A percentile compares a stretch with the other conserved stretches of the same genome.
Evolutionary conservation across 2,888 invertebrate species (phyloP).

Genomic region (Malthinus seriepunctatus): DNA sequence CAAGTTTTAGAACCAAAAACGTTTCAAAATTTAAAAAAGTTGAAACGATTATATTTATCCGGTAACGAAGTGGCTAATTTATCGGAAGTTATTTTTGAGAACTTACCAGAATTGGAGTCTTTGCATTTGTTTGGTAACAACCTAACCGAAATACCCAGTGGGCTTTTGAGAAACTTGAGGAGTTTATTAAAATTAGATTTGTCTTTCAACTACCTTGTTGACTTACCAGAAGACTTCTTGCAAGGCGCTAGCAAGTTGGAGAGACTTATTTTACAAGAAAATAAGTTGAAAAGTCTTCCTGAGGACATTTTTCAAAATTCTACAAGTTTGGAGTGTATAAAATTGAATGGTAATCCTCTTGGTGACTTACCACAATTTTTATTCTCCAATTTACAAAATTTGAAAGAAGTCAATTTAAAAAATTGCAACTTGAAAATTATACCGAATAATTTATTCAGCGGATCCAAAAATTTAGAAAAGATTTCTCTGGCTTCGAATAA

Average conservation of each 20-base stretch:
- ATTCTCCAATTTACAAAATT: slow-evolving; percentile 31
- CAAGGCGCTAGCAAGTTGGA: slow-evolving; percentile 41
- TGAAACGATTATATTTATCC: slow-evolving; percentile 38
- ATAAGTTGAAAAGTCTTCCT: slow-evolving; percentile 34
- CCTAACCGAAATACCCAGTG: slow-evolving; percentile 36
- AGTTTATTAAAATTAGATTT: slow-evolving; percentile 45
- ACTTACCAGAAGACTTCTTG: slow-evolving; percentile 40
- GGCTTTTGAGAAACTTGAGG: slow-evolving; percentile 37
- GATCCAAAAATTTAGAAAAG: slow-evolving; percentile 61
- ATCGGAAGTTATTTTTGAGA: slow-evolving; percentile 32
- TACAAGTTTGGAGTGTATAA: slow-evolving; percentile 65
- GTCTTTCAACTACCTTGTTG: slow-evolving; percentile 44
- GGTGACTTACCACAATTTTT: slow-evolving; percentile 8
- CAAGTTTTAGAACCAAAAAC: background rate
- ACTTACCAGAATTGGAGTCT: slow-evolving; percentile 32
- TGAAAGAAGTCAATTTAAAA: slow-evolving; percentile 35
- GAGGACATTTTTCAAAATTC: slow-evolving; percentile 65
- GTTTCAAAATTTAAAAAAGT: slow-evolving; percentile 23
- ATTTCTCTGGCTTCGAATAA: slow-evolving; percentile 66
- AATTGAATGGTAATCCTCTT: slow-evolving; percentile 65
- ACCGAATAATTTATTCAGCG: slow-evolving; percentile 67
- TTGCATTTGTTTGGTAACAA: slow-evolving; percentile 42
- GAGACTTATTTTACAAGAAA: slow-evolving; percentile 46
- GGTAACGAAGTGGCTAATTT: slow-evolving; percentile 37
- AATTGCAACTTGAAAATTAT: slow-evolving; percentile 56